phyloP scores from a whole-genome alignment of 2,797 vertebrate genomes.

The Paguma larvata region DNA sequence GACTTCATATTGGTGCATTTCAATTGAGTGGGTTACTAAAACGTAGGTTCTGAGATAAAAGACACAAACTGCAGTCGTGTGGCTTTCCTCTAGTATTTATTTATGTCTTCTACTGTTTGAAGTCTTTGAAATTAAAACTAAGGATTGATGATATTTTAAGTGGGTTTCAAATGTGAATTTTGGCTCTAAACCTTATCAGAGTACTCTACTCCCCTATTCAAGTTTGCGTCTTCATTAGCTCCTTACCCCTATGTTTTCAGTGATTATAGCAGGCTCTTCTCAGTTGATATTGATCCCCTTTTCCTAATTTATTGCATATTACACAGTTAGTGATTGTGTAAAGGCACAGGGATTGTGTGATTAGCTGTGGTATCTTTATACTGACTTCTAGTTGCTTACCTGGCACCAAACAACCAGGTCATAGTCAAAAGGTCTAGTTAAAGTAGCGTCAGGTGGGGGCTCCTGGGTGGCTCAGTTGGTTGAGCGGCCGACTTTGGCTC shows the following conservation, averaged over 20 bases:
- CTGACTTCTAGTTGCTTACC: slow-evolving; percentile 81
- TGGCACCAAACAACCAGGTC: slow-evolving; percentile 73
- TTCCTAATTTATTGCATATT: slow-evolving; percentile 85
- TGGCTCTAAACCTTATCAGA: neutral
- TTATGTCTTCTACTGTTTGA: neutral
- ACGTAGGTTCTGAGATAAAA: neutral
- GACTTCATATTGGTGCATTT: neutral
- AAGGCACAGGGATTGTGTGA: slow-evolving; percentile 78
- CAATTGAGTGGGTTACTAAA: neutral
- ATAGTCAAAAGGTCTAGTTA: neutral
- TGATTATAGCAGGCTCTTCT: slow-evolving; percentile 81
- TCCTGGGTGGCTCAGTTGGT: too few species aligned
- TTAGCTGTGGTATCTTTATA: slow-evolving; percentile 82
- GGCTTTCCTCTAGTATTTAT: neutral
- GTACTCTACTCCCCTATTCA: neutral
- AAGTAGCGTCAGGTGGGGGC: slow-evolving; percentile 61
- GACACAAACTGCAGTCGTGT: neutral
- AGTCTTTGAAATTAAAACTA: slow-evolving; percentile 52
- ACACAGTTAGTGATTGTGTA: slow-evolving; percentile 81
- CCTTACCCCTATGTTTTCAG: slow-evolving; percentile 72
- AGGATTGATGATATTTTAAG: slow-evolving; percentile 19
- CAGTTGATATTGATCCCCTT: slow-evolving; percentile 86
- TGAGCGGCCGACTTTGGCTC: too few species aligned
- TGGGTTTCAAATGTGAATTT: slow-evolving; percentile 49
- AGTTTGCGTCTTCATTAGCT: slow-evolving; percentile 44